Conservation (phyloP, 2,113 vertebrate genomes). For the Bubalus kerabau region DNA sequence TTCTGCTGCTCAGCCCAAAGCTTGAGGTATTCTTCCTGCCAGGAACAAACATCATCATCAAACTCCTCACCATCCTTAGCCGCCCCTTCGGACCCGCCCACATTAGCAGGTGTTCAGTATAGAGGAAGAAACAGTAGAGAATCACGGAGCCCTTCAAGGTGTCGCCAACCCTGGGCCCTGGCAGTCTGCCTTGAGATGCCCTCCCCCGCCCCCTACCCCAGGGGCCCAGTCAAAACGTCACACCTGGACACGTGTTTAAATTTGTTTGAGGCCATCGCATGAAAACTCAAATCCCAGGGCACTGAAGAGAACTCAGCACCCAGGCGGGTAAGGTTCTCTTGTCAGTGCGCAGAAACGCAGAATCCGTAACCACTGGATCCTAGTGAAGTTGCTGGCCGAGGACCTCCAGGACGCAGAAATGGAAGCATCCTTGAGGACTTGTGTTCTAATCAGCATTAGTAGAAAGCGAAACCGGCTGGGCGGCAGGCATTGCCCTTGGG, state of each 20-base stretch:
- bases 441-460: not conserved
- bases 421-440: not conserved
- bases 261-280: not conserved
- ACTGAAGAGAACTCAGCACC: not conserved
- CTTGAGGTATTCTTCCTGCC: not conserved
- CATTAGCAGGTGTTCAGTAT: not conserved
- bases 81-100: too few species aligned
- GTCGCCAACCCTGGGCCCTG: not conserved
- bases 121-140: not conserved
- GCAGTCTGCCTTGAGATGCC: not conserved
- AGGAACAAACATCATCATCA: not conserved
- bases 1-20: not conserved
- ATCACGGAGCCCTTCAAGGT: not conserved
- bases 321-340: not conserved
- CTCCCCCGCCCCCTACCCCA: not conserved
- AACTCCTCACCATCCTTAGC: not conserved
- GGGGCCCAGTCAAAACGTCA: not conserved
- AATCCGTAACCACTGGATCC: not conserved
- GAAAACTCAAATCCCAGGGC: not conserved
- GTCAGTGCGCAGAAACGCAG: too few species aligned
- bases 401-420: not conserved
- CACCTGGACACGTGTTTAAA: not conserved
- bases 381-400: not conserved
- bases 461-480: not conserved
- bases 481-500: fast-evolving